These are phyloP conservation scores for Murina feae DNA, from an alignment of 2,113 vertebrate species.

Conservation along the genomic window DNA sequence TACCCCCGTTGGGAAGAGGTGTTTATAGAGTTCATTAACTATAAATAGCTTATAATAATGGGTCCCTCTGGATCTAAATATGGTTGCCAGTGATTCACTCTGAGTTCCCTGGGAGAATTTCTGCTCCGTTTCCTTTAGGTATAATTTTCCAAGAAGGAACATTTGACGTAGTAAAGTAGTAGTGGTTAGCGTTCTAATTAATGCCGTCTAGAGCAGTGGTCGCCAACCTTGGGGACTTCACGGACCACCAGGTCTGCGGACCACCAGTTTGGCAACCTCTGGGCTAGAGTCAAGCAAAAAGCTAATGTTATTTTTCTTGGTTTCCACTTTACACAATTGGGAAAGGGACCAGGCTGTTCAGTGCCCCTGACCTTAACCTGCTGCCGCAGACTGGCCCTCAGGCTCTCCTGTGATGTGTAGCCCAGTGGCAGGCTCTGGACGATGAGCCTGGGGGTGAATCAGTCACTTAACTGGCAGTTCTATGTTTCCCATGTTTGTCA, in stretches of 20 bases:
- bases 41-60: conserved; percentile 45
- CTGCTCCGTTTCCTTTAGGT: conserved; percentile 13
- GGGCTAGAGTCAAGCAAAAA: background rate
- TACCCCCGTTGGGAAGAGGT: background rate
- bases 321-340: background rate
- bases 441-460: background rate
- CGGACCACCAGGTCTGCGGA: too few species aligned
- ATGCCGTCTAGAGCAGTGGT: background rate
- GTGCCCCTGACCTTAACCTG: background rate
- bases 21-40: conserved; percentile 32
- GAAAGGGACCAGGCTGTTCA: background rate
- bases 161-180: conserved; percentile 17
- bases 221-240: too few species aligned
- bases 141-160: conserved; percentile 45
- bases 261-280: too few species aligned
- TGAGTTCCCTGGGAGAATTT: conserved; percentile 1
- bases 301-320: background rate
- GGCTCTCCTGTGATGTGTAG: accelerated
- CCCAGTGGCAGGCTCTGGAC: background rate
- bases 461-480: background rate
- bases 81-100: conserved; percentile 32
- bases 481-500: background rate
- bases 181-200: conserved; percentile 45
- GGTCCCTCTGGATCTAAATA: conserved; percentile 44
- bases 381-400: background rate